Conservation (phyloP, 2,797 vertebrate species). For the Danio tinwini region DNA sequence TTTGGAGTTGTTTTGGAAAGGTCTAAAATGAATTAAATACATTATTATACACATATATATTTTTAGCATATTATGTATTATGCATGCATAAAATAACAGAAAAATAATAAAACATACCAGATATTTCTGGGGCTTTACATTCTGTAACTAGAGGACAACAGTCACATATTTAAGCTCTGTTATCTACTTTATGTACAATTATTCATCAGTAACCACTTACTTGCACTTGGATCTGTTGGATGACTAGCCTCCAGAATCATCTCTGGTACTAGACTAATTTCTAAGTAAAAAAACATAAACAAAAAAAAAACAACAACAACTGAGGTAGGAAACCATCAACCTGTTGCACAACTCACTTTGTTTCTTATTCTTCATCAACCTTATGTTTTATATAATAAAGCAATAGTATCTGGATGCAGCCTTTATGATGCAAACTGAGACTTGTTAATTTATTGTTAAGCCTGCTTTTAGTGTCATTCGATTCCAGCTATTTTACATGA, state of each 20-base stretch:
- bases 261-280: neutral
- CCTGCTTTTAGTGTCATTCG: too few relatives aligned
- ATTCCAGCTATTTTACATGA: too few relatives aligned
- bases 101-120: slow-evolving; percentile 53
- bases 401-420: too few relatives aligned
- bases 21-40: slow-evolving; percentile 29
- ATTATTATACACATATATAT: neutral
- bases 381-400: too few relatives aligned
- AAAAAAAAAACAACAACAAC: neutral
- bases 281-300: too few relatives aligned
- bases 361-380: too few relatives aligned
- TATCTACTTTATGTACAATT: too few relatives aligned
- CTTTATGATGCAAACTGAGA: too few relatives aligned
- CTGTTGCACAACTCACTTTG: neutral
- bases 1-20: slow-evolving; percentile 25
- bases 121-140: slow-evolving; percentile 37
- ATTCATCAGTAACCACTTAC: slow-evolving; percentile 12
- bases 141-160: slow-evolving; percentile 46
- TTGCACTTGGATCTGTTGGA: slow-evolving; percentile 29
- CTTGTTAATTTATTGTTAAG: too few relatives aligned
- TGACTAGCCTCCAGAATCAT: slow-evolving; percentile 3
- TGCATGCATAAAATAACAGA: too few relatives aligned
- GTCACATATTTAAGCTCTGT: neutral
- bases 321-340: slow-evolving; percentile 2
- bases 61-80: too few relatives aligned